These are phyloP conservation scores for Condylostylus longicornis DNA, from an alignment of 1,140 invertebrate genomes.

Conservation along the genomic window DNA sequence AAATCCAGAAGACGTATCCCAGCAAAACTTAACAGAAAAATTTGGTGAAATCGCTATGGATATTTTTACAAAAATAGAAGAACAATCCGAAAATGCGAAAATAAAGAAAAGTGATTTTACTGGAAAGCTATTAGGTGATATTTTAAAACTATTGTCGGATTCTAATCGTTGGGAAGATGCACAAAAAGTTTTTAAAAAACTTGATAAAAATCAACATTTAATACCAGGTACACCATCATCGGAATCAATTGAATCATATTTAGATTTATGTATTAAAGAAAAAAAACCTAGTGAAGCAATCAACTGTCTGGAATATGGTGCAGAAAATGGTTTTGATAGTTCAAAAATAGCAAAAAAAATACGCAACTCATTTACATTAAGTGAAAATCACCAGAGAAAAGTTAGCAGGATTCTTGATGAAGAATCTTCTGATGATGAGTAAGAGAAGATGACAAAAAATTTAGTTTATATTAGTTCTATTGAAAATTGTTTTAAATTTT, in stretches of 20 bases:
- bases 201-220: conserved; percentile 35
- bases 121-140: conserved; percentile 40
- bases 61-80: conserved; percentile 36
- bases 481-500: too few relatives aligned
- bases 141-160: conserved; percentile 35
- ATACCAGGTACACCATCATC: conserved; percentile 39
- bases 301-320: conserved; percentile 36
- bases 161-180: conserved; percentile 36
- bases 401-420: too few relatives aligned
- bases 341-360: conserved; percentile 31
- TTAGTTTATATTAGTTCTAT: too few relatives aligned
- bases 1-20: conserved; percentile 14
- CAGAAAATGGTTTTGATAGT: conserved; percentile 37
- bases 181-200: conserved; percentile 34
- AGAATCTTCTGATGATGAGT: too few relatives aligned
- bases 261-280: conserved; percentile 34
- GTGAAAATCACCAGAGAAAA: too few relatives aligned
- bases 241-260: conserved; percentile 32
- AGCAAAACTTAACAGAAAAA: conserved; percentile 25
- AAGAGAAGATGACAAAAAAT: too few relatives aligned
- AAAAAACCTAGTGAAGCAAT: conserved; percentile 35
- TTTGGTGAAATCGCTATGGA: conserved; percentile 39
- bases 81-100: conserved; percentile 22
- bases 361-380: conserved; percentile 32
- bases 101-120: conserved; percentile 35